Evolutionary conservation across 1,140 invertebrate genomes (phyloP).

Genomic region (Zaprionus lachaisei): DNA sequence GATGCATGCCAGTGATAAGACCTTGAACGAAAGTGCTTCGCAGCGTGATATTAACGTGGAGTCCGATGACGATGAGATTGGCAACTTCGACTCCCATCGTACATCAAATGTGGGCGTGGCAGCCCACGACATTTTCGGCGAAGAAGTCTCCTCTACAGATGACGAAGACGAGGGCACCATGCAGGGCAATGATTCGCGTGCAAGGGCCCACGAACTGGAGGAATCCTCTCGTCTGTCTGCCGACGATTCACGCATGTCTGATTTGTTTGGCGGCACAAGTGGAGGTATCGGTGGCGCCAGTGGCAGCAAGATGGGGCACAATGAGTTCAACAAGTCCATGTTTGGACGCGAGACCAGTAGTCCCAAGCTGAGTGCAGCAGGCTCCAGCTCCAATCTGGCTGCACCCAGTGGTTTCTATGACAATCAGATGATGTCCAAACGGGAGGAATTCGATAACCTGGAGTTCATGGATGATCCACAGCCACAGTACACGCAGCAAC

Average conservation of each 20-base stretch:
- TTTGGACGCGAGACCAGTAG: slow-evolving; percentile 64
- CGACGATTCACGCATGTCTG: slow-evolving; percentile 90
- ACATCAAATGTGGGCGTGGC: slow-evolving; percentile 84
- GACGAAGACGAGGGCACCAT: slow-evolving; percentile 88
- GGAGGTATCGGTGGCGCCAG: slow-evolving; percentile 33
- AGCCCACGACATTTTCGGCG: slow-evolving; percentile 95
- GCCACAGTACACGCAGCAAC: slow-evolving; percentile 79
- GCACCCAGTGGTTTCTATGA: slow-evolving; percentile 73
- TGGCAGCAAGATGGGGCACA: slow-evolving; percentile 66
- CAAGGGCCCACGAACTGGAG: slow-evolving; percentile 88
- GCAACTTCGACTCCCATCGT: slow-evolving; percentile 70
- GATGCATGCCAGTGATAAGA: slow-evolving; percentile 63
- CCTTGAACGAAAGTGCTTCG: slow-evolving; percentile 54
- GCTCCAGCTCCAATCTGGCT: slow-evolving; percentile 77
- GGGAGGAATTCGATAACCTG: slow-evolving; percentile 72
- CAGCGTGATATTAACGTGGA: slow-evolving; percentile 83
- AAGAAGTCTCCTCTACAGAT: slow-evolving; percentile 93
- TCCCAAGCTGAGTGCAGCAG: slow-evolving; percentile 64
- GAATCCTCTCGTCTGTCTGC: slow-evolving; percentile 91
- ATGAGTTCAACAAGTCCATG: slow-evolving; percentile 73
- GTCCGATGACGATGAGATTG: slow-evolving; percentile 76
- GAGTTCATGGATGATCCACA: slow-evolving; percentile 67
- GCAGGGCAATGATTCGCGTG: slow-evolving; percentile 86
- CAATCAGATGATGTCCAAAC: slow-evolving; percentile 55
- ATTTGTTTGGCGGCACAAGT: slow-evolving; percentile 85